Evolutionary conservation across 2,797 vertebrate species (phyloP).

Genomic region (Mareca strepera): DNA sequence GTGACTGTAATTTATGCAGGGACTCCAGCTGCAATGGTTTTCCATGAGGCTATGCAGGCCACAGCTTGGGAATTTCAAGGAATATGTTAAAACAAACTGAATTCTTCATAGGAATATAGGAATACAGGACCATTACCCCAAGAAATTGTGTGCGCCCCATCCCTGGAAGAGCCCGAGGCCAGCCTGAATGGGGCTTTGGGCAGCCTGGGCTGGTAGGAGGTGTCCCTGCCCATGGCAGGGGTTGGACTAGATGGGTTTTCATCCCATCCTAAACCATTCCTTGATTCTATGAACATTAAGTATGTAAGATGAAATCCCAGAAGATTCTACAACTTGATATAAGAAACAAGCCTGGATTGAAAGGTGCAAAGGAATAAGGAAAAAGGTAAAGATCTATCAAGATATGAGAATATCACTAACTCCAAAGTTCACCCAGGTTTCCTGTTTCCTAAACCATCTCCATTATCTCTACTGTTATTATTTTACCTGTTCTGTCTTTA

Average conservation of each 20-base stretch:
- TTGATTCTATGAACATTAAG: not conserved
- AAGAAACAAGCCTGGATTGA: not conserved
- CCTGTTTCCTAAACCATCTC: not conserved
- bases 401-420: not conserved
- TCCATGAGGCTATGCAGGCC: too few relatives aligned
- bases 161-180: too few relatives aligned
- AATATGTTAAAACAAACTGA: not conserved
- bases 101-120: not conserved
- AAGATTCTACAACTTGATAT: not conserved
- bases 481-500: not conserved
- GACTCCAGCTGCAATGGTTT: not conserved
- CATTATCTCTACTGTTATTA: not conserved
- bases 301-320: fast-evolving
- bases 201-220: too few relatives aligned
- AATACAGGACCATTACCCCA: not conserved
- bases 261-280: too few relatives aligned
- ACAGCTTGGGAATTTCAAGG: not conserved
- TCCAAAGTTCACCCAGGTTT: not conserved
- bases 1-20: not conserved
- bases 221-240: too few relatives aligned
- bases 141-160: too few relatives aligned
- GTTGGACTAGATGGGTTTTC: too few relatives aligned
- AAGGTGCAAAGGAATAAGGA: not conserved
- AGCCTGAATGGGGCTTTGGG: too few relatives aligned
- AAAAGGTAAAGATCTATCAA: not conserved